Evolutionary conservation across 2,113 vertebrate species (phyloP), one percentile per base, ranked within the genome.

Genomic region (Pitta sordida): DNA sequence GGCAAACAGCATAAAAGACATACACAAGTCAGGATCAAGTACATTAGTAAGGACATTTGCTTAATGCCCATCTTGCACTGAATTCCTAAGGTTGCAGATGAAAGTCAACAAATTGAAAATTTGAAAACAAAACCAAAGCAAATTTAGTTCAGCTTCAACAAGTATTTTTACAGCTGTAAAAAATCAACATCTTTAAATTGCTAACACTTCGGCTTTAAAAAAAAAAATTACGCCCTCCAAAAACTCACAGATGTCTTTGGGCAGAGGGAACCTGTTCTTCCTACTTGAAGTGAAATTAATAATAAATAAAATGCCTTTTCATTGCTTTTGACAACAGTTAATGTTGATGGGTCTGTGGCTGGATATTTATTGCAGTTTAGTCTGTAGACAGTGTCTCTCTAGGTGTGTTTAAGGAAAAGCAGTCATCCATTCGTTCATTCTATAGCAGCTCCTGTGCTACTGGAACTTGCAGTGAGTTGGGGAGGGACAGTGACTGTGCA

Each of bases 1-100:
- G 37, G 78, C 65, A 95, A 91, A 86, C 26, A 83, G 53, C 86
- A 94, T 78, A 78, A 93, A 91, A 92, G 78, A 60, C 15, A 30
- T 6, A 16, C 53, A 64, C 36, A 82, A 78, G 62, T 44, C 62
- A 76, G 79, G n/a, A 90, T 51, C 14, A 48, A 84, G 64, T 56
- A 91, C 51, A 63, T 3, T 41, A 29, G 22, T 53, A 78, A 84
- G 51, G 55, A 84, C 60, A 67, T 44, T 48, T 64, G 41, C 13
- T 69, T 83, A 84, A 14, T 37, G 37, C 24, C 22, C 49, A 77
- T 22, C 34, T 44, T 29, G 7, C 46, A 74, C 0, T 49, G 10
- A 13, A 69, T 62, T 77, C 68, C 65, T 34, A 81, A 65, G 21
- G 76, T 9, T 83, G 46, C 37, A 69, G 36, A 65, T 23, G 32